Conservation (phyloP, 2,113 vertebrate genomes). For the Parus major region DNA sequence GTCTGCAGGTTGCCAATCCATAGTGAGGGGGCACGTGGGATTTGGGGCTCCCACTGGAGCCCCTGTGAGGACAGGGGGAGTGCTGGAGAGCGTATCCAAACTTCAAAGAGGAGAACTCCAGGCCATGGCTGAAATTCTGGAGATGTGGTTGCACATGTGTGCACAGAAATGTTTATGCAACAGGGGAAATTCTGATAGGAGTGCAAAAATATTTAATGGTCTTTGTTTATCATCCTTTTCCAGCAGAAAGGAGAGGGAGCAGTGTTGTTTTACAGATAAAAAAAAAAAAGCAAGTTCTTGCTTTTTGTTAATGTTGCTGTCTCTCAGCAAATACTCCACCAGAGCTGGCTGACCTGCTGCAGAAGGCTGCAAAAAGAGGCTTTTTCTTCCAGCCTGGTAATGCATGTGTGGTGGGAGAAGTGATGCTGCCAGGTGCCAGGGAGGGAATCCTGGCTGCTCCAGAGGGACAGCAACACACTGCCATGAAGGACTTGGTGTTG, state of each 20-base stretch:
- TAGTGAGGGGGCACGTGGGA: accelerated
- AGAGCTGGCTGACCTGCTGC: not conserved
- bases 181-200: not conserved
- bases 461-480: not conserved
- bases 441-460: not conserved
- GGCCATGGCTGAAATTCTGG: not conserved
- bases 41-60: not conserved
- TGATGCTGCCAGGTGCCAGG: not conserved
- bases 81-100: not conserved
- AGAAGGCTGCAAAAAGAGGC: not conserved
- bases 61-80: not conserved
- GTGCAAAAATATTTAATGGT: not conserved
- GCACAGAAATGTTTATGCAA: not conserved
- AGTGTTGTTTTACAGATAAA: not conserved
- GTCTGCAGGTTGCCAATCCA: not conserved
- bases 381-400: not conserved
- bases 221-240: not conserved
- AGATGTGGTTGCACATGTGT: not conserved
- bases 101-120: not conserved
- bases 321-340: not conserved
- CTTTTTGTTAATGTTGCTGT: not conserved
- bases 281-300: not conserved
- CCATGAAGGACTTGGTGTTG: accelerated
- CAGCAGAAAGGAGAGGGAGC: not conserved
- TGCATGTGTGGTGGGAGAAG: accelerated